A percentile compares a stretch with the other conserved stretches of the same genome.
Conservation (phyloP, 1,140 invertebrate species). For the Drosophila parvula region DNA sequence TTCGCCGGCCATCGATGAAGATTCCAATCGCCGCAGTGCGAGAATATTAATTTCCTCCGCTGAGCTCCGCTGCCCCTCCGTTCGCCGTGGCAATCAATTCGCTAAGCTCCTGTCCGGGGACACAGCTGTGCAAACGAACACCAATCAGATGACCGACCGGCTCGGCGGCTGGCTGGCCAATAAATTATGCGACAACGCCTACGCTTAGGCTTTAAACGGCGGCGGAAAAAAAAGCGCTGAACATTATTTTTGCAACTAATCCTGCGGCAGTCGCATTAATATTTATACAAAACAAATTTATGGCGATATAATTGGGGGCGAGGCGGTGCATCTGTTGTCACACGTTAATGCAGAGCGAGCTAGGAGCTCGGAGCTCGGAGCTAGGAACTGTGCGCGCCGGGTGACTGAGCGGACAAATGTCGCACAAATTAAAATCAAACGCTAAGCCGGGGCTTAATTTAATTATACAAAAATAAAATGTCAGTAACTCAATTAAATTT, state of each 20-base stretch:
- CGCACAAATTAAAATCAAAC: slow-evolving; percentile 84
- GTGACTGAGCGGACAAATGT: slow-evolving; percentile 64
- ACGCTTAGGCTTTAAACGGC: slow-evolving; percentile 55
- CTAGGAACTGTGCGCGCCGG: slow-evolving; percentile 7
- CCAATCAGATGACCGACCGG: slow-evolving; percentile 36
- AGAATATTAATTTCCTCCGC: slow-evolving; percentile 43
- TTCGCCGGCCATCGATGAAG: slow-evolving; percentile 29
- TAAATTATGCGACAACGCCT: slow-evolving; percentile 68
- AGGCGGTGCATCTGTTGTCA: slow-evolving; percentile 45
- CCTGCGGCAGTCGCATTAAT: slow-evolving; percentile 73
- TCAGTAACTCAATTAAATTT: slow-evolving; percentile 83
- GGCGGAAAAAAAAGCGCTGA: slow-evolving; percentile 40
- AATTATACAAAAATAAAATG: slow-evolving; percentile 83
- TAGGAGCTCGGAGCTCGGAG: slow-evolving; percentile 19
- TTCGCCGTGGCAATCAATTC: slow-evolving; percentile 55
- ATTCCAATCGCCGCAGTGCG: slow-evolving; percentile 33
- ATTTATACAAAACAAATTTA: slow-evolving; percentile 80
- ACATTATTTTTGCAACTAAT: slow-evolving; percentile 80
- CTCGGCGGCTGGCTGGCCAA: slow-evolving; percentile 48
- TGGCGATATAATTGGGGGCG: slow-evolving; percentile 63
- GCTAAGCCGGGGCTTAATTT: slow-evolving; percentile 80
- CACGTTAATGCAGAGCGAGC: slow-evolving; percentile 54
- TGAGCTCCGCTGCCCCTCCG: background rate
- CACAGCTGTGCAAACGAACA: slow-evolving; percentile 63
- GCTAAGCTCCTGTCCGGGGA: slow-evolving; percentile 56